phyloP scores from a whole-genome alignment of 2,797 vertebrate species.

The Pristis pectinata region DNA sequence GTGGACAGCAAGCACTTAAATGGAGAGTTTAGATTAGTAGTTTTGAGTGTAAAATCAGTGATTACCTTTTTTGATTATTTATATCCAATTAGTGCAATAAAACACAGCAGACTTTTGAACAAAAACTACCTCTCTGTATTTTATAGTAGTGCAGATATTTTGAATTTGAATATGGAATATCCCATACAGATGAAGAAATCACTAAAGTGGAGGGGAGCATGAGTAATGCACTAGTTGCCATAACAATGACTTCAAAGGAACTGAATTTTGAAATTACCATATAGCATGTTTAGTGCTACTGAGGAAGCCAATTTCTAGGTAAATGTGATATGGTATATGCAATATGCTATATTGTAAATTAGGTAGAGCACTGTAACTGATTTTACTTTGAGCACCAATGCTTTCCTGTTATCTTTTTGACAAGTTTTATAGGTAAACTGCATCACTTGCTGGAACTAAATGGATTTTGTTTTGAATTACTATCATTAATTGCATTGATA shows the following conservation, averaged over 20 bases:
- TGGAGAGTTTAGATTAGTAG: not conserved
- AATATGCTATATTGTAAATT: too few relatives aligned
- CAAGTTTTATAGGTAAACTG: not conserved
- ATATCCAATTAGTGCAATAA: not conserved
- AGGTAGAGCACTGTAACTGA: not conserved
- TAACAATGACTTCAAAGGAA: not conserved
- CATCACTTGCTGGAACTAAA: not conserved
- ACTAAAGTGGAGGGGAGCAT: not conserved
- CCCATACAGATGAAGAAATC: not conserved
- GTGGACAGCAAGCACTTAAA: not conserved
- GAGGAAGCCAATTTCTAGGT: too few relatives aligned
- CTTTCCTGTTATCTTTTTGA: not conserved
- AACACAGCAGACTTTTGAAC: not conserved
- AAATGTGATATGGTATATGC: too few relatives aligned
- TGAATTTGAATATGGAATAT: not conserved
- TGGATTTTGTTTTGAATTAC: not conserved
- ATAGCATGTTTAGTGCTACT: too few relatives aligned
- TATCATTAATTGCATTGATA: not conserved
- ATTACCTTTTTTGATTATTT: not conserved
- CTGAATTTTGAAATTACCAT: too few relatives aligned
- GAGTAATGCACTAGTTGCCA: not conserved
- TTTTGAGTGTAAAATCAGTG: not conserved
- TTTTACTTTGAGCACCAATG: not conserved
- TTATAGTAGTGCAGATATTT: not conserved
- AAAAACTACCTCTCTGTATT: too few relatives aligned